Evolutionary conservation across 2,113 vertebrate species (phyloP), one percentile per base, ranked within the genome.

Genomic region (Sclerurus mexicanus): DNA sequence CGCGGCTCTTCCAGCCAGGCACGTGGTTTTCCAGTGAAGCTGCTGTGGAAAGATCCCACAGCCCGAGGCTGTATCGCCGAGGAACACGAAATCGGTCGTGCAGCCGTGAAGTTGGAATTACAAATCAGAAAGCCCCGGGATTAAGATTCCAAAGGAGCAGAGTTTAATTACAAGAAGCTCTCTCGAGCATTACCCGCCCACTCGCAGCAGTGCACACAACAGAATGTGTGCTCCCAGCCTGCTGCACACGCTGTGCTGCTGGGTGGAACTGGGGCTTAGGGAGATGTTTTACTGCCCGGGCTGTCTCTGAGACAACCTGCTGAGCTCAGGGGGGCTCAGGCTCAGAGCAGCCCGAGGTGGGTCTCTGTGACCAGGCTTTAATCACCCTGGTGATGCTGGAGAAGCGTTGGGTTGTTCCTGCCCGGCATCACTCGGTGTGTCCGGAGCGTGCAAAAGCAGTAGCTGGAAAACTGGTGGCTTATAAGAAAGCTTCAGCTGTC

Each of bases 391-490:
- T 10, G 62, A 47, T 15, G 2, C 59, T n/a, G 72, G 9, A 11
- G 11, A 40, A 9, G 39, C 6, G 2, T 5, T 20, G 16, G 8
- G 6, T 23, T 37, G 44, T 25, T 49, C 33, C 66, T 67, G 37
- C 72, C 59, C 8, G 5, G 55, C 10, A 25, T 56, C 27, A 1
- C 50, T 55, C 3, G 1, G 46, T 2, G 2, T 14, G 19, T n/a
- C 47, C 31, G 83, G 8, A 53, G 79, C 21, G 69, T 20, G 90
- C 85, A 69, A 24, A 37, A 52, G 75, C 91, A 44, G 95, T 89
- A 95, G 95, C 94, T 91, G 94, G 27, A 66, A 68, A 92, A 42
- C 87, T 71, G 69, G 76, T 94, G 95, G 93, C 87, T 92, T 49
- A 27, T 8, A 14, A 14, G 85, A 73, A 39, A 88, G 73, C 95